Evolutionary conservation across 2,797 vertebrate genomes (phyloP).

Genomic region (Gymnopithys bicolor): DNA sequence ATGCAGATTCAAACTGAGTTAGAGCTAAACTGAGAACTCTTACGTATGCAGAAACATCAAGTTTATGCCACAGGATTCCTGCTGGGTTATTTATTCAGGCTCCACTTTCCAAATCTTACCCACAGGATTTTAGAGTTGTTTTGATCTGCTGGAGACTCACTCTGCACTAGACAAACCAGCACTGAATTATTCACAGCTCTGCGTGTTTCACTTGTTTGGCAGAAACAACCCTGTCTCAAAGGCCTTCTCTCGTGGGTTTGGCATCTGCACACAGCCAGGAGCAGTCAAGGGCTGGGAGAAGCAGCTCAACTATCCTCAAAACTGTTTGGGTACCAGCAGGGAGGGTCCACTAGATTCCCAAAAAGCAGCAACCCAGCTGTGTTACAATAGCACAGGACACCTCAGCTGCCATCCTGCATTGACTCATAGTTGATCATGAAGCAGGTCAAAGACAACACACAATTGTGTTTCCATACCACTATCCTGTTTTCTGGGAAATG

Average conservation of each 20-base stretch:
- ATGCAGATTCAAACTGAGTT: neutral
- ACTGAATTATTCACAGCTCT: neutral
- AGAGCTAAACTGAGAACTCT: neutral
- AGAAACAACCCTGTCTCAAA: neutral
- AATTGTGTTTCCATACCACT: accelerated
- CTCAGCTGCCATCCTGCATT: neutral
- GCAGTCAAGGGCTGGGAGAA: neutral
- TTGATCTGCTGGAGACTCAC: neutral
- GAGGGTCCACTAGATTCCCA: neutral
- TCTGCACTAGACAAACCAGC: neutral
- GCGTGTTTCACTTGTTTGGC: neutral
- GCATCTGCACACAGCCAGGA: neutral
- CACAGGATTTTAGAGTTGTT: neutral
- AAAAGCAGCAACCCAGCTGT: neutral
- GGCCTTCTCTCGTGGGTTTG: accelerated
- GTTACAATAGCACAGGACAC: accelerated
- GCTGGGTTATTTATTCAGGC: slow-evolving; percentile 3
- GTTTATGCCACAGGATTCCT: neutral
- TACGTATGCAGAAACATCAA: neutral
- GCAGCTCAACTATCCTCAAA: neutral
- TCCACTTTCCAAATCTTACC: neutral
- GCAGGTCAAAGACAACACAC: neutral
- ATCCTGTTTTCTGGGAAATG: neutral
- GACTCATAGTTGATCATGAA: neutral
- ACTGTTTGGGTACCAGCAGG: neutral